These are phyloP conservation scores for Pseudeuparius sepicola DNA, from an alignment of 2,888 invertebrate genomes.

Conservation along the genomic window DNA sequence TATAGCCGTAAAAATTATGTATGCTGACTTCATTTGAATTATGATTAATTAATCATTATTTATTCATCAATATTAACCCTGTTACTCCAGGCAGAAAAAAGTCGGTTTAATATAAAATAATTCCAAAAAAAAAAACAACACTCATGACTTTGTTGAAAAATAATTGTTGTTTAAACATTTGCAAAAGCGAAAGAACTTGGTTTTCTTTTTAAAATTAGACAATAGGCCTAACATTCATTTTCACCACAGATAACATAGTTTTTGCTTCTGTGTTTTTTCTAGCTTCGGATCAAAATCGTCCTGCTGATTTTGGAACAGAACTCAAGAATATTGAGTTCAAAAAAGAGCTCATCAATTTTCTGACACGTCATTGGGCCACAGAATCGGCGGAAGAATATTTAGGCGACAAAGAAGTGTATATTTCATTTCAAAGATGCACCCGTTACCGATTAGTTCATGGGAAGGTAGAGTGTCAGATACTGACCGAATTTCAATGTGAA, in stretches of 20 bases:
- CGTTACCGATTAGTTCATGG: constrained; percentile 4
- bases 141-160: too few relatives aligned
- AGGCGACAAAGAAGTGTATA: constrained; percentile 7
- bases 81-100: too few relatives aligned
- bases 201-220: too few relatives aligned
- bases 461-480: constrained; percentile 4
- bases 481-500: constrained; percentile 10
- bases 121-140: too few relatives aligned
- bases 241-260: constrained; percentile 6
- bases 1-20: too few relatives aligned
- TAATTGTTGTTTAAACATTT: too few relatives aligned
- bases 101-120: too few relatives aligned
- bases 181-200: too few relatives aligned
- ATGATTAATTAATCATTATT: too few relatives aligned
- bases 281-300: constrained; percentile 10
- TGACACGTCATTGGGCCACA: constrained; percentile 10
- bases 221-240: too few relatives aligned
- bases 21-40: too few relatives aligned
- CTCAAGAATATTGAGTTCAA: constrained; percentile 13
- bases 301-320: constrained; percentile 8
- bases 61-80: too few relatives aligned
- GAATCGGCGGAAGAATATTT: constrained; percentile 6
- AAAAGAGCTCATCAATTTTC: constrained; percentile 3
- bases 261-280: constrained; percentile 6
- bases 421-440: constrained; percentile 10